Evolutionary conservation across 2,888 invertebrate species (phyloP).

Genomic region (Pyrrhosoma nymphula): DNA sequence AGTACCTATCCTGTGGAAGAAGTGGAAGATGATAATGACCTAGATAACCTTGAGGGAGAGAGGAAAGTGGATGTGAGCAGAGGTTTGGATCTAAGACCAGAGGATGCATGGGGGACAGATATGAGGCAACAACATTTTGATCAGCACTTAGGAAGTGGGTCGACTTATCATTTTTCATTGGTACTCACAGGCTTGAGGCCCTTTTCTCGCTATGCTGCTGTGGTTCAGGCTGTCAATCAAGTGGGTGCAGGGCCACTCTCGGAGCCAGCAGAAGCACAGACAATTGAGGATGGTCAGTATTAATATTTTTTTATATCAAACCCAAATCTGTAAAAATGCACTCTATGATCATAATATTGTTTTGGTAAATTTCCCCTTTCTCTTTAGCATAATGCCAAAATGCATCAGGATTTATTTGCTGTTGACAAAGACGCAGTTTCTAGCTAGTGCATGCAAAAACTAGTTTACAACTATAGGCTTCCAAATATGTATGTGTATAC

Average conservation of each 20-base stretch:
- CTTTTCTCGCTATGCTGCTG: conserved; percentile 78
- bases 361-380: too few species aligned
- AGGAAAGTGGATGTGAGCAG: conserved; percentile 22
- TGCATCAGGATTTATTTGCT: too few species aligned
- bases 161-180: conserved; percentile 46
- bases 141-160: conserved; percentile 40
- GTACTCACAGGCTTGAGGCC: conserved; percentile 54
- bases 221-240: conserved; percentile 87
- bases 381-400: too few species aligned
- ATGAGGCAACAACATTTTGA: conserved; percentile 43
- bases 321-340: background rate
- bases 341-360: background rate
- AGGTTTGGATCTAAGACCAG: conserved; percentile 42
- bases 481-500: too few species aligned
- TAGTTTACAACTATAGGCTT: too few species aligned
- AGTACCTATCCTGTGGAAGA: conserved; percentile 59
- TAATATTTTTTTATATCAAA: background rate
- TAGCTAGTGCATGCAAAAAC: too few species aligned
- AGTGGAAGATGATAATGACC: conserved; percentile 47
- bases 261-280: conserved; percentile 84
- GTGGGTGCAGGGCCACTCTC: conserved; percentile 87
- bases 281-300: conserved; percentile 85
- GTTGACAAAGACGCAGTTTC: too few species aligned
- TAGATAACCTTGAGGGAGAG: background rate
- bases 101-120: conserved; percentile 38